A percentile compares a stretch with the other conserved stretches of the same genome.
These are phyloP conservation scores for Neofelis nebulosa DNA, from an alignment of 2,113 vertebrate genomes.

Conservation along the genomic window DNA sequence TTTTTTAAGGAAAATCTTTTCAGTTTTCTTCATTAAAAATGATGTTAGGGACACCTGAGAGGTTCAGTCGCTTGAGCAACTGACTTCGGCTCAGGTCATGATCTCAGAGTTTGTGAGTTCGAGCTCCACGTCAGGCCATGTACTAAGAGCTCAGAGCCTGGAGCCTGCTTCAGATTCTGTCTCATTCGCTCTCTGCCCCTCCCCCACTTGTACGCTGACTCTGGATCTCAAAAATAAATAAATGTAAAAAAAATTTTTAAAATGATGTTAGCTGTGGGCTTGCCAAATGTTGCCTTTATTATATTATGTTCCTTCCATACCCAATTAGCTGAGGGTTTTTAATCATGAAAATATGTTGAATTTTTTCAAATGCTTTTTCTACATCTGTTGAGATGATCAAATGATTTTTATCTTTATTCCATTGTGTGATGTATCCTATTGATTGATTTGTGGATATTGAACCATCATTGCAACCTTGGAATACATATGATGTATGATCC, in stretches of 20 bases:
- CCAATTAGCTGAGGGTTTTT: background rate
- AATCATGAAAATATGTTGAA: background rate
- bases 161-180: no score
- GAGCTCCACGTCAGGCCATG: no score
- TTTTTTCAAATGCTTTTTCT: background rate
- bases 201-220: no score
- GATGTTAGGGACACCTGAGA: no score
- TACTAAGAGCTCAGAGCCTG: no score
- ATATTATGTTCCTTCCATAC: background rate
- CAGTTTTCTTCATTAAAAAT: background rate
- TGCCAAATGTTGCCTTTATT: background rate
- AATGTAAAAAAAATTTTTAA: no score
- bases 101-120: no score
- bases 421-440: background rate
- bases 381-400: background rate
- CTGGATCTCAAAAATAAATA: no score
- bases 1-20: background rate
- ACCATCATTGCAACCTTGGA: background rate
- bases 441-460: background rate
- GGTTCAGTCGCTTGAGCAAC: no score
- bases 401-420: background rate
- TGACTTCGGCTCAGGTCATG: no score
- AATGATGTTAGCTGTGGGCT: background rate
- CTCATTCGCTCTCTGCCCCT: no score
- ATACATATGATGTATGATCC: background rate